Conservation (phyloP, 2,888 invertebrate genomes). For the Tenthredo scrophulariae region DNA sequence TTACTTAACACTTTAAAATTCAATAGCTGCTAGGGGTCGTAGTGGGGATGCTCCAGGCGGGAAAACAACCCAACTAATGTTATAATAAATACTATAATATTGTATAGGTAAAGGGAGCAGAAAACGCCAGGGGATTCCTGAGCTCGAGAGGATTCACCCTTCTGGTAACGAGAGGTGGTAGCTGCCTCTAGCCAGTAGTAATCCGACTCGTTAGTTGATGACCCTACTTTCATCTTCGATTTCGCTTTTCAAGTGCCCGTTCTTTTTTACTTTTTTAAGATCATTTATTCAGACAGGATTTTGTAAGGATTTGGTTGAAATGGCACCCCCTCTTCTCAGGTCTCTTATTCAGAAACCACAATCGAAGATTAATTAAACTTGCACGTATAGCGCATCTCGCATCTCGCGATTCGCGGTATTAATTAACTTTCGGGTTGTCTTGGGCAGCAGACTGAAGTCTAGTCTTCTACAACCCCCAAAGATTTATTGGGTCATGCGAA, state of each 20-base stretch:
- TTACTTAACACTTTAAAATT: constrained; percentile 1
- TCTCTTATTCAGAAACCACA: background rate
- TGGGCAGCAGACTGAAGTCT: constrained; percentile 5
- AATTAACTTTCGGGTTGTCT: constrained; percentile 29
- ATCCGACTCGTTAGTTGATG: constrained; percentile 20
- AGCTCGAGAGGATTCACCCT: background rate
- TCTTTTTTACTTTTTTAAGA: background rate
- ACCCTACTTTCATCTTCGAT: background rate
- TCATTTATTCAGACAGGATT: background rate
- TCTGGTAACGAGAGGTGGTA: background rate
- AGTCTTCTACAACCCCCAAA: background rate
- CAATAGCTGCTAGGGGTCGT: background rate
- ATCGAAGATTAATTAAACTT: constrained; percentile 25
- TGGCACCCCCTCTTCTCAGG: background rate
- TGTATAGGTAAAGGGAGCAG: background rate
- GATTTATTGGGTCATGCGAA: constrained; percentile 43
- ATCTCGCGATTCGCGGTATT: constrained; percentile 1
- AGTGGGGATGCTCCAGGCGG: no score
- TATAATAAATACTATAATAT: background rate
- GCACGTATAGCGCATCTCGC: background rate
- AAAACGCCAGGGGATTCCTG: background rate
- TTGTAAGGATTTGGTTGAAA: background rate
- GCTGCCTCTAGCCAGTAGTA: background rate
- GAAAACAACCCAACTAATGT: background rate
- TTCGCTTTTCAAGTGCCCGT: background rate